Evolutionary conservation across 2,113 vertebrate species (phyloP).

Genomic region (Progne subis): DNA sequence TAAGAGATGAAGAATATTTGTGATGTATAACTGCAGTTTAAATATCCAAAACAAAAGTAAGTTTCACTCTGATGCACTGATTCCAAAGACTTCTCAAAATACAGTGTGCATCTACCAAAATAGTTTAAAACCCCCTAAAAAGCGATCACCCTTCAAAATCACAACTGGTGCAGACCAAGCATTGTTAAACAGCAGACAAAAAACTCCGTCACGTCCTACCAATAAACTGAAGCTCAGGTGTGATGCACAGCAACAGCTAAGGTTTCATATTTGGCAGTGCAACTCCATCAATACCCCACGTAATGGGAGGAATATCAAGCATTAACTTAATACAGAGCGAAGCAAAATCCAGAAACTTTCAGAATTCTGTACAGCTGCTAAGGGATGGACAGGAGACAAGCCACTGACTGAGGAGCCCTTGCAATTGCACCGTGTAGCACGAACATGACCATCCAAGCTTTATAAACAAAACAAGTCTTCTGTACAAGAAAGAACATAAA

Average conservation of each 20-base stretch:
- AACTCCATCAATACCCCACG: not conserved
- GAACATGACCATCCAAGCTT: not conserved
- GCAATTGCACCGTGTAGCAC: accelerated
- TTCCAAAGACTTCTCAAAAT: not conserved
- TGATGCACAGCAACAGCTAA: not conserved
- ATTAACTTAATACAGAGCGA: not conserved
- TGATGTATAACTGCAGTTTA: not conserved
- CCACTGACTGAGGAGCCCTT: not conserved
- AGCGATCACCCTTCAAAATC: not conserved
- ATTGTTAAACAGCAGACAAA: not conserved
- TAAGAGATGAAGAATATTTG: not conserved
- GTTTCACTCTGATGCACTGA: not conserved
- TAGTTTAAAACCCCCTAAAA: not conserved
- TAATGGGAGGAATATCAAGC: not conserved
- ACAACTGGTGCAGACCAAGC: not conserved
- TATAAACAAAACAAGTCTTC: not conserved
- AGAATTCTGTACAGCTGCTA: not conserved
- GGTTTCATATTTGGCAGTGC: not conserved
- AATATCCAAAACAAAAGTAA: not conserved
- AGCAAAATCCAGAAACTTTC: not conserved
- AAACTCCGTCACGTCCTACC: not conserved
- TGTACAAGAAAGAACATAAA: not conserved
- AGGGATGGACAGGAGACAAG: not conserved
- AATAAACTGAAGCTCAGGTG: not conserved
- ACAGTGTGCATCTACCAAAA: not conserved